phyloP scores from a whole-genome alignment of 2,888 invertebrate species.

The Allacma fusca region DNA sequence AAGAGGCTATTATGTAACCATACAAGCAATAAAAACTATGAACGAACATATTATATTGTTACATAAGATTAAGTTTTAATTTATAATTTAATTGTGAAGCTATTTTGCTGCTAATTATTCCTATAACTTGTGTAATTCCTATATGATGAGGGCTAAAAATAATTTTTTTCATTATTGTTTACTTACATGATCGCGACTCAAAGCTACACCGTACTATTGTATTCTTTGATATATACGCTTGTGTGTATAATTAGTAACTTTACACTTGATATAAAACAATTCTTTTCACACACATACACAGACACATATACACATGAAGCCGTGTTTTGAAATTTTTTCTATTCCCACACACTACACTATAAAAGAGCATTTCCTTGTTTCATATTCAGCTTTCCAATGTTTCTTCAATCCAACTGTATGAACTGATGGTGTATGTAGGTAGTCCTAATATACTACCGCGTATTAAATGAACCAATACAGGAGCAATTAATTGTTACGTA shows the following conservation, averaged over 20 bases:
- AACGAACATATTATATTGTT: background rate
- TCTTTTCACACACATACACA: too few species aligned
- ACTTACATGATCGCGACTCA: background rate
- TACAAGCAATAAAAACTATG: conserved; percentile 3
- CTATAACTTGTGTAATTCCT: conserved; percentile 12
- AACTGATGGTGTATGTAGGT: too few species aligned
- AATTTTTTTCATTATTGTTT: conserved; percentile 4
- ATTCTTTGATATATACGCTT: too few species aligned
- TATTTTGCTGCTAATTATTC: background rate
- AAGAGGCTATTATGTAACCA: conserved; percentile 17
- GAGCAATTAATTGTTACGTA: too few species aligned
- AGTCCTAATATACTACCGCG: too few species aligned
- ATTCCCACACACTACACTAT: too few species aligned
- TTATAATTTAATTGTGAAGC: background rate
- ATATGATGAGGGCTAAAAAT: conserved; percentile 6
- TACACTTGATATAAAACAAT: conserved; percentile 7
- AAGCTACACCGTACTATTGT: background rate
- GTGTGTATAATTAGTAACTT: background rate
- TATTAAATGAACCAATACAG: too few species aligned
- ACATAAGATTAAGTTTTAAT: background rate
- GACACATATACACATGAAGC: too few species aligned
- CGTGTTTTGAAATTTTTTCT: too few species aligned
- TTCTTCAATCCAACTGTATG: too few species aligned
- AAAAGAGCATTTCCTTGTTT: too few species aligned
- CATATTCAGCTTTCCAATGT: too few species aligned